These are phyloP conservation scores for Cebidichthys violaceus DNA, from an alignment of 2,113 vertebrate species.

Conservation along the genomic window DNA sequence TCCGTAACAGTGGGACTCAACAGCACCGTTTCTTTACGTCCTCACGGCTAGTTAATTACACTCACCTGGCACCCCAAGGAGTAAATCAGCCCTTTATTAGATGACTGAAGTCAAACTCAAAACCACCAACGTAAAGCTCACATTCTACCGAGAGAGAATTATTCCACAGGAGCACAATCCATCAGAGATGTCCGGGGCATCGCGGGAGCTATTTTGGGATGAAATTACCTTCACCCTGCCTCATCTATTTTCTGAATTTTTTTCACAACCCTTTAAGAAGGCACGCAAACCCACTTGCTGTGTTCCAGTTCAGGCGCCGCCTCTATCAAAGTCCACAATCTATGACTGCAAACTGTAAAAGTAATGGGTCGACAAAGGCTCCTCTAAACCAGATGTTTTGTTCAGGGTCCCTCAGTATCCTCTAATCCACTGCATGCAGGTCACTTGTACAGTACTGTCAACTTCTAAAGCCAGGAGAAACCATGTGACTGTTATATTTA, in stretches of 20 bases:
- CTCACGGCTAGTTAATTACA: conserved; percentile 59
- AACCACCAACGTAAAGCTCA: conserved; percentile 26
- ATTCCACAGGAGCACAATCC: conserved; percentile 15
- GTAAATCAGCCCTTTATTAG: conserved; percentile 40
- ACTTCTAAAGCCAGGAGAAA: not conserved
- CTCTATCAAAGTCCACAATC: no score
- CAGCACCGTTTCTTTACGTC: conserved; percentile 3
- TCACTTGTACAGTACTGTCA: not conserved
- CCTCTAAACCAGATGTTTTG: not conserved
- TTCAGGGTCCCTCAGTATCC: not conserved
- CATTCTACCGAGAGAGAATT: conserved; percentile 17
- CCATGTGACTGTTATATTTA: not conserved
- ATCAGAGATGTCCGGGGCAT: no score
- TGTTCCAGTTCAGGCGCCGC: not conserved
- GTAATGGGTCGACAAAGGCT: not conserved
- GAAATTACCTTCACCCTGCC: not conserved
- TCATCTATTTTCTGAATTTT: not conserved
- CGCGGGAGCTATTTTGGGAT: conserved; percentile 35
- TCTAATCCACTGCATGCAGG: not conserved
- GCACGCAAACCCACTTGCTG: no score
- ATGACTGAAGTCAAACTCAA: conserved; percentile 15
- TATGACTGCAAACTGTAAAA: not conserved
- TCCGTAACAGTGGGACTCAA: conserved; percentile 11
- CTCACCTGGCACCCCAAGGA: conserved; percentile 63
- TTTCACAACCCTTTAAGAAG: not conserved